These are phyloP conservation scores for Luffia ferchaultella DNA, from an alignment of 2,888 invertebrate species.

Conservation along the genomic window DNA sequence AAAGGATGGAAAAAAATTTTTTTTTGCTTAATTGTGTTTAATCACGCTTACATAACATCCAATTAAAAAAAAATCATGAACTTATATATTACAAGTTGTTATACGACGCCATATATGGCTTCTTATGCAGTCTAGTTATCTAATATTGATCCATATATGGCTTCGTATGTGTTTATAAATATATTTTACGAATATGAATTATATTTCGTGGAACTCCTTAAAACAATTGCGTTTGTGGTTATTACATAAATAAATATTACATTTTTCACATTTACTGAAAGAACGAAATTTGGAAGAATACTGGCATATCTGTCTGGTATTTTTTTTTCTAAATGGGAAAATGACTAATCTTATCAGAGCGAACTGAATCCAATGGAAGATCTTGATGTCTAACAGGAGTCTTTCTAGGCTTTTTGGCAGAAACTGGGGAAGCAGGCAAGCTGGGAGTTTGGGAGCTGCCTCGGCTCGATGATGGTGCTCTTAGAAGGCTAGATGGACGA, in stretches of 20 bases:
- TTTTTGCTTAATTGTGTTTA: background rate
- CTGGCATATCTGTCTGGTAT: background rate
- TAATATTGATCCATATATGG: background rate
- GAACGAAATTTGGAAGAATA: background rate
- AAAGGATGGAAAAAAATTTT: background rate
- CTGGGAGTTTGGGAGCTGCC: conserved; percentile 2
- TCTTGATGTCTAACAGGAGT: conserved; percentile 2
- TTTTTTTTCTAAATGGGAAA: conserved; percentile 2
- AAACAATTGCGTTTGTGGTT: conserved; percentile 13
- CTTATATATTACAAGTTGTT: background rate
- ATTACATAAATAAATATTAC: conserved; percentile 10
- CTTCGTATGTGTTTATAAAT: background rate
- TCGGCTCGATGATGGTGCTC: conserved; percentile 3
- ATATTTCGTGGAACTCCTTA: conserved; percentile 11
- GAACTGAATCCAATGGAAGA: background rate
- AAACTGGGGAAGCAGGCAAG: conserved; percentile 1
- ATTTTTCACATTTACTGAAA: conserved; percentile 1
- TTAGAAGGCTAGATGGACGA: conserved; percentile 1
- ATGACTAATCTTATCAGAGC: conserved; percentile 1
- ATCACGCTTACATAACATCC: background rate
- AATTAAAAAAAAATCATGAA: background rate
- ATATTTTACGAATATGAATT: conserved; percentile 4
- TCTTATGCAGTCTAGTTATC: background rate
- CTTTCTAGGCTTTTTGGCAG: conserved; percentile 1
- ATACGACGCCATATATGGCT: conserved; percentile 1